Evolutionary conservation across 2,888 invertebrate species (phyloP), one percentile per base, ranked within the genome.

Genomic region (Amiota communis): DNA sequence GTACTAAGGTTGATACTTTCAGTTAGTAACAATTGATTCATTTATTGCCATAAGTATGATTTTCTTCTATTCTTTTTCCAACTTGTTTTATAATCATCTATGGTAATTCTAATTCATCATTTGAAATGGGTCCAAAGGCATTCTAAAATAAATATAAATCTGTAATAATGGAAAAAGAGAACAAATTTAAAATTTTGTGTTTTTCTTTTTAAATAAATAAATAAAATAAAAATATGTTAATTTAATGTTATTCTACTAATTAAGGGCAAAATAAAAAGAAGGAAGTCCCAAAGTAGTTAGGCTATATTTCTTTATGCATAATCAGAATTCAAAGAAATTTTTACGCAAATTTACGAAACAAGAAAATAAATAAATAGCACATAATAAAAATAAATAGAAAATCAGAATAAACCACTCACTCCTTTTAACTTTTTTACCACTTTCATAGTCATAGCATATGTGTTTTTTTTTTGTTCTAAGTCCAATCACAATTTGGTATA

Each of bases 51-150:
- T 6, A n/a, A n/a, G n/a, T n/a, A 6, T 51, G 51, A 6, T n/a
- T 51, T n/a, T 51, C 13, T 13, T 13, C 51, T 13, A 13, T 13
- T 51, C 13, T 4, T 2, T 51, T 51, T 51, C 11, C 51, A 2
- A 4, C 51, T 79, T 72, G 73, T 71, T 36, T 70, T 64, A 6
- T 49, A 61, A 48, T 56, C 36, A 23, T n/a, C n/a, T n/a, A n/a
- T n/a, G n/a, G n/a, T n/a, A 10, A 64, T n/a, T n/a, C n/a, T n/a
- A 20, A 49, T 47, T 12, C 47, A 36, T n/a, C 0, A 2, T 4
- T 46, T 63, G 74, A 76, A 71, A 59, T 75, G 81, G 80, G 83
- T 83, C 84, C 84, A 82, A 82, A 82, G 79, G 79, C 47, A 72
- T 74, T 70, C 76, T 75, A 63, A 20, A 63, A 36, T 36, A 63